Evolutionary conservation across 2,797 vertebrate genomes (phyloP), one percentile per base, ranked within the genome.

Genomic region (Pyrocephalus nanus): DNA sequence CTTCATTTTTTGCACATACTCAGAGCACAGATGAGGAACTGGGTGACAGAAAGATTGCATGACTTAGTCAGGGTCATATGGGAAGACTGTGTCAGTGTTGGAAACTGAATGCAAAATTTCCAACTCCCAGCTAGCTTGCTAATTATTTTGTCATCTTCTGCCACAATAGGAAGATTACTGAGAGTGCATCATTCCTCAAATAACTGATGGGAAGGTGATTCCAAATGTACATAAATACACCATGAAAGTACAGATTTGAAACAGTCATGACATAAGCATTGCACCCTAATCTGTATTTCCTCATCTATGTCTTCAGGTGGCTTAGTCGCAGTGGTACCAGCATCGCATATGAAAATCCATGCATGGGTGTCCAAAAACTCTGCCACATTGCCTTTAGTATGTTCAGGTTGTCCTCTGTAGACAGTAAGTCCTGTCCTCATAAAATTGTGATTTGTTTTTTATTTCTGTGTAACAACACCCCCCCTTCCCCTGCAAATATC

Each of bases 1-100:
- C 15, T 47, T 88, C 6, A 11, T 13, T 86, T 92, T 80, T 83
- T 85, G 80, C 48, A 61, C 30, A 15, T 48, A 51, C n/a, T 72
- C 60, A 86, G 80, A 83, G 58, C 15, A 73, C 51, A 84, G 62
- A 96, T 81, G 75, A 92, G 89, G 91, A 97, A 94, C 78, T 92
- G 58, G 57, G 78, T 65, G 57, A 77, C 48, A 69, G 67, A 83
- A 61, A 72, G 51, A 53, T 92, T 87, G 66, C 9, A 4, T 96
- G 92, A 94, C 61, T 88, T 80, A 77, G 23, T 29, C 64, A 76
- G 61, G 43, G 69, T 83, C 51, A 75, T 53, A 75, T 72, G 88
- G 91, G 87, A 97, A 91, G 89, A 54, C 40, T 27, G 43, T 90
- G 79, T 74, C 75, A 92, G 91, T 69, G 82, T 40, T 90, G 69